Conservation (phyloP, 2,797 vertebrate genomes). For the Balearica regulorum region DNA sequence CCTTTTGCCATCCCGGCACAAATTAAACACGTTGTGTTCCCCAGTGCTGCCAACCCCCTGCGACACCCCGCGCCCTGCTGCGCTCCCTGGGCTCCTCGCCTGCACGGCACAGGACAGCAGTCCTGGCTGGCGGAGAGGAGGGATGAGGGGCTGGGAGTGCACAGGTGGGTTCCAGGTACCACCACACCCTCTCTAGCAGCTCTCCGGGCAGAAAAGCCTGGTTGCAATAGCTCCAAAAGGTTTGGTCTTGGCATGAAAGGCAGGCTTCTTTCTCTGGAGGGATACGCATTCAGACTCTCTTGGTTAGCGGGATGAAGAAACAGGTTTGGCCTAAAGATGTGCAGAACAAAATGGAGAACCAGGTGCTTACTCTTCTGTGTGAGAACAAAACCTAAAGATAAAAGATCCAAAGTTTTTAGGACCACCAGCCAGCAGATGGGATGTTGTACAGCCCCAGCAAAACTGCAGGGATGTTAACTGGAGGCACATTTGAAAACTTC, state of each 20-base stretch:
- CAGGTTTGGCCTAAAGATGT: neutral
- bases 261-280: neutral
- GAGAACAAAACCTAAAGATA: neutral
- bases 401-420: neutral
- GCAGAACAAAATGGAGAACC: neutral
- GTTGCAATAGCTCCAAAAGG: neutral
- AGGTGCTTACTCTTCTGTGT: neutral
- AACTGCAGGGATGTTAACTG: neutral
- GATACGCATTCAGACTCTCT: too few species aligned
- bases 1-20: neutral
- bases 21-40: accelerated
- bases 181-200: neutral
- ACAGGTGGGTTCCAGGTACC: neutral
- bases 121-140: neutral
- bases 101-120: accelerated
- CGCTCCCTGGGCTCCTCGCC: accelerated
- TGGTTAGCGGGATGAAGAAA: neutral
- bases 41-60: neutral
- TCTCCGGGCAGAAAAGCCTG: neutral
- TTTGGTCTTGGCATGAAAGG: neutral
- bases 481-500: neutral
- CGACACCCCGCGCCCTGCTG: neutral
- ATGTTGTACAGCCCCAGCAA: neutral
- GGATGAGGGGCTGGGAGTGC: neutral
- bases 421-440: neutral